Conservation (phyloP, 1,140 invertebrate genomes). For the Phymorhynchus buccinoides region DNA sequence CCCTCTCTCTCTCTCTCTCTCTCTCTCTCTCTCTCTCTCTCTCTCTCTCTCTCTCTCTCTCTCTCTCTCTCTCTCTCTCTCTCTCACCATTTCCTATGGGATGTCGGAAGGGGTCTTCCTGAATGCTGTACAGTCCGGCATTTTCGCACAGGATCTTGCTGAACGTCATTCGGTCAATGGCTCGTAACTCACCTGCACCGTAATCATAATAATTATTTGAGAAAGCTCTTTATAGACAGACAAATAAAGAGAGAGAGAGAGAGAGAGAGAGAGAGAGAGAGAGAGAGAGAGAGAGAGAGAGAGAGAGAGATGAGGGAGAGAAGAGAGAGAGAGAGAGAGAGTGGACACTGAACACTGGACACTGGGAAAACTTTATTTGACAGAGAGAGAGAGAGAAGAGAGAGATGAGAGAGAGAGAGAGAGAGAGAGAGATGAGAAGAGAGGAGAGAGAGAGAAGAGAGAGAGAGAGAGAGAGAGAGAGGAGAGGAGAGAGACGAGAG, state of each 20-base stretch:
- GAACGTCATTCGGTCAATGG: background rate
- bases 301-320: too few relatives aligned
- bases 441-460: background rate
- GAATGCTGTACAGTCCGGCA: background rate
- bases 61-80: background rate
- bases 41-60: too few relatives aligned
- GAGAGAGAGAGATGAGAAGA: background rate
- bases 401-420: background rate
- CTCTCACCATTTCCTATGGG: background rate
- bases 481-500: background rate
- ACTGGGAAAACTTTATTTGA: too few relatives aligned
- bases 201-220: background rate
- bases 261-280: background rate
- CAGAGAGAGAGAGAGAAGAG: too few relatives aligned
- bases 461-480: background rate
- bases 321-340: too few relatives aligned
- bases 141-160: slow-evolving; percentile 29
- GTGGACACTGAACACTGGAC: too few relatives aligned
- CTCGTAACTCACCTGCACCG: slow-evolving; percentile 19
- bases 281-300: too few relatives aligned
- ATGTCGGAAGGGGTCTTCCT: slow-evolving; percentile 31
- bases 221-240: background rate
- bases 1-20: too few relatives aligned
- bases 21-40: too few relatives aligned
- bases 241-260: slow-evolving; percentile 4